Evolutionary conservation across 2,113 vertebrate genomes (phyloP), one percentile per base, ranked within the genome.

Genomic region (Bufo bufo): DNA sequence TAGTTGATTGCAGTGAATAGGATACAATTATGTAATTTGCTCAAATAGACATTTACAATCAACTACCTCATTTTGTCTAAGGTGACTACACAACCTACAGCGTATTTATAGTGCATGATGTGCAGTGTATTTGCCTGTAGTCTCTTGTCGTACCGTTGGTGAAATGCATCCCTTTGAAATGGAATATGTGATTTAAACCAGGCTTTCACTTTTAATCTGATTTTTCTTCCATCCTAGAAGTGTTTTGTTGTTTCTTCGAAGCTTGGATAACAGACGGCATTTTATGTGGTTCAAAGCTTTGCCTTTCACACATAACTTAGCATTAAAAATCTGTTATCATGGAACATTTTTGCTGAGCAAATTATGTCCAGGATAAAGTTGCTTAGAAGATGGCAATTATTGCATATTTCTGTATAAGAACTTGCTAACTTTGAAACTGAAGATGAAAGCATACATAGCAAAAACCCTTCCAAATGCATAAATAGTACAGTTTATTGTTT

Each of bases 381-480:
- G 69, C 69, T 45, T 16, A 72, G 69, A 72, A 72, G 69, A 72
- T 72, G 69, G 69, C 69, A 72, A 72, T 45, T 72, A 72, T 45
- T 45, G 33, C 33, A 72, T 72, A 5, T 72, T 2, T 45, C 33
- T 17, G 20, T 45, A 17, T 72, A 72, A 45, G 33, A 72, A 72
- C 69, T 72, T 45, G 20, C 63, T 66, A 33, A 72, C 69, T 72
- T 72, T 72, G 69, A 72, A 72, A 45, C 69, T 72, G 12, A 72
- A 72, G 69, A 72, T 72, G 5, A 72, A 72, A 72, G 69, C 13
- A 72, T 72, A 17, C 45, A 45, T 72, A 72, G 43, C 69, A 45
- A 16, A 45, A 45, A 6, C 69, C 4, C 7, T 72, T 45, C 4
- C 69, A 45, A 45, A n/a, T 72, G 6, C 33, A 45, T 11, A 45